Conservation (phyloP, 2,888 invertebrate genomes). For the Tetanocera ferruginea region DNA sequence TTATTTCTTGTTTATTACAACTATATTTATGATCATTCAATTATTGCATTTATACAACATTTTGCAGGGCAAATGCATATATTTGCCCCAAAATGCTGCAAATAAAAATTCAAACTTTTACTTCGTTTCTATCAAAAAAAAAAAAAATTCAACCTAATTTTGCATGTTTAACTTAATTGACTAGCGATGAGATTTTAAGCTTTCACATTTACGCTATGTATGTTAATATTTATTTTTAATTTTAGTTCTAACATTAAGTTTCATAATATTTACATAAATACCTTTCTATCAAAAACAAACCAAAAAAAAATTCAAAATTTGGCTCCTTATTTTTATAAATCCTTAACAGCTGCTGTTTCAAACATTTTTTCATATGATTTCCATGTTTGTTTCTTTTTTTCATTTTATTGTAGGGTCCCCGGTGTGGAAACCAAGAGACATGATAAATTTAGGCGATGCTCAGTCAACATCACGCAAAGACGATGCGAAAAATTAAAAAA, state of each 20-base stretch:
- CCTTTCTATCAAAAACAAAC: not conserved
- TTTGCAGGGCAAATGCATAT: not conserved
- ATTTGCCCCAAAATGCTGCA: not conserved
- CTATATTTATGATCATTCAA: constrained; percentile 6
- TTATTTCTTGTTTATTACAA: constrained; percentile 46
- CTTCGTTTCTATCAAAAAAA: too few relatives aligned
- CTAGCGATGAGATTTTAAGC: too few relatives aligned
- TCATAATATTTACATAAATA: not conserved
- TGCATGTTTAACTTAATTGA: not conserved
- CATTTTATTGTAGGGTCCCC: constrained; percentile 91
- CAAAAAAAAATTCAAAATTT: not conserved
- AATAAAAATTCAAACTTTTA: not conserved
- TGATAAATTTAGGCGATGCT: constrained; percentile 75
- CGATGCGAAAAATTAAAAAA: constrained; percentile 70
- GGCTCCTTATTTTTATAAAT: not conserved
- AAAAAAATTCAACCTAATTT: not conserved
- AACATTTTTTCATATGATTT: constrained; percentile 54
- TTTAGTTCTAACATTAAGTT: not conserved
- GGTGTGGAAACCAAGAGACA: constrained; percentile 98
- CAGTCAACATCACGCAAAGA: constrained; percentile 72
- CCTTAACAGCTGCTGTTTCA: not conserved
- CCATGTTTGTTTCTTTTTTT: constrained; percentile 69
- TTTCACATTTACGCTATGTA: too few relatives aligned
- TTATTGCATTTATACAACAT: not conserved
- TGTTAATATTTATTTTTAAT: not conserved